A percentile compares a stretch with the other conserved stretches of the same genome.
These are phyloP conservation scores for Hystrix cristata DNA, from an alignment of 2,113 vertebrate genomes.

Conservation along the genomic window DNA sequence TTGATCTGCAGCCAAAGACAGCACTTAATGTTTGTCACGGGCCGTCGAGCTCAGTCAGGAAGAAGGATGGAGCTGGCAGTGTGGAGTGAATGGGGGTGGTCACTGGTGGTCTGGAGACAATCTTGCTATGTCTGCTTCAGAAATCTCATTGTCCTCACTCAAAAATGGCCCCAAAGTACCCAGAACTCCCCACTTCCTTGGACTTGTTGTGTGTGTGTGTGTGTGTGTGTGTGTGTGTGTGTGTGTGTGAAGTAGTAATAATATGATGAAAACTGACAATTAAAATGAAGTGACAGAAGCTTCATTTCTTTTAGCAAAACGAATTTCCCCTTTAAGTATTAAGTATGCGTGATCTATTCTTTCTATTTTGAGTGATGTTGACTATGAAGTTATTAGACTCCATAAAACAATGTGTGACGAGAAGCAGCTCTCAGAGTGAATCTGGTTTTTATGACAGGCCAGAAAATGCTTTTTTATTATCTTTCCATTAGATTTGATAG, in stretches of 20 bases:
- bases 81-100: neutral
- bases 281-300: neutral
- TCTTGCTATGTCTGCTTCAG: neutral
- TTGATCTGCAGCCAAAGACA: neutral
- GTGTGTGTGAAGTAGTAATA: accelerated
- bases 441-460: neutral
- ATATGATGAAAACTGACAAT: neutral
- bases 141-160: neutral
- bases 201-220: neutral
- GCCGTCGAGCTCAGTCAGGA: conserved; percentile 21
- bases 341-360: neutral
- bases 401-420: neutral
- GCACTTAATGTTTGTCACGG: conserved; percentile 30
- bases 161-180: neutral
- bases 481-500: neutral
- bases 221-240: accelerated
- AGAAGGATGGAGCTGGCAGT: neutral
- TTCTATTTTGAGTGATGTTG: neutral
- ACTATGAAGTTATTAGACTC: neutral
- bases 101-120: neutral
- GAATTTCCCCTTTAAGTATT: neutral
- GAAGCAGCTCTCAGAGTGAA: neutral
- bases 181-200: neutral
- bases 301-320: neutral
- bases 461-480: neutral